Evolutionary conservation across 2,113 vertebrate genomes (phyloP), one percentile per base, ranked within the genome.

Genomic region (Raja brachyura): DNA sequence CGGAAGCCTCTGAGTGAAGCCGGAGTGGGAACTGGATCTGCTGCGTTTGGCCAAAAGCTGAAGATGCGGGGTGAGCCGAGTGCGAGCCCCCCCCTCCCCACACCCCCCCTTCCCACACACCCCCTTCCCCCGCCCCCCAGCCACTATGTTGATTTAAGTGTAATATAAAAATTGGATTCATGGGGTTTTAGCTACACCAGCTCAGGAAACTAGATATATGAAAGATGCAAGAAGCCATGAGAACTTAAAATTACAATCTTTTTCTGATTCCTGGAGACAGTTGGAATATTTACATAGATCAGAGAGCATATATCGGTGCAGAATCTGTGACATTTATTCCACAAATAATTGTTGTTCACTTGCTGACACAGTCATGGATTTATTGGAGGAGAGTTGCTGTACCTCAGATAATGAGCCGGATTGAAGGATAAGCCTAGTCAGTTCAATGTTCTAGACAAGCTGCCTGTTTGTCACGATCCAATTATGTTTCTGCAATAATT

Each of bases 241-340:
- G 25, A 61, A 61, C 59, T 86, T 61, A 25, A 59, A 86, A 61
- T 86, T n/a, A 86, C 81, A 61, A 5, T 13, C 25, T 61, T 61
- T 86, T 22, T 5, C 81, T 86, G 56, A 61, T 86, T 61, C 28
- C 81, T 86, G 81, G n/a, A 86, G 59, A 61, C 56, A 86, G 56
- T n/a, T 16, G 8, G 54, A 61, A 86, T 61, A 86, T 86, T 86
- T 86, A 61, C 54, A 86, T 28, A n/a, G 81, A 86, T 86, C 81
- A 86, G 54, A 25, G 54, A 61, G 25, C 11, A 59, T 86, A 86
- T n/a, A 86, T 61, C 56, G n/a, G 81, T n/a, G 25, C 59, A 61
- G 22, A 86, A 25, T 61, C 56, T 86, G 54, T 61, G 81, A 86
- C 81, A 86, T 86, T 86, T 86, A 86, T 86, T 86, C n/a, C 28